Conservation (phyloP, 2,113 vertebrate genomes). For the Vulpes vulpes region DNA sequence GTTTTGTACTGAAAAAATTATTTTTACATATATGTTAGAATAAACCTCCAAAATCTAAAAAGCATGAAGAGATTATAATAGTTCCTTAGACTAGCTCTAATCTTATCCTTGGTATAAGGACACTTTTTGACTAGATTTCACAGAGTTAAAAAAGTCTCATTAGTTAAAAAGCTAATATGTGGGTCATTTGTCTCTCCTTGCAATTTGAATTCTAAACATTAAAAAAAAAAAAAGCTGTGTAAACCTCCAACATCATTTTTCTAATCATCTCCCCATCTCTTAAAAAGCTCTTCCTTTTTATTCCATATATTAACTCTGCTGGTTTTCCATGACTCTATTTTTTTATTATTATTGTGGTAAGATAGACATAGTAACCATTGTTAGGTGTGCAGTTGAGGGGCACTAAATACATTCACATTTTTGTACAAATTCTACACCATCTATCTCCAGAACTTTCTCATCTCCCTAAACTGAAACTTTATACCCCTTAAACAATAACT, state of each 20-base stretch:
- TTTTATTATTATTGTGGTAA: not conserved
- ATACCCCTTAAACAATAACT: not conserved
- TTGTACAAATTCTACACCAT: not conserved
- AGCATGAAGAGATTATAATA: not conserved
- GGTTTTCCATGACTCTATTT: not conserved
- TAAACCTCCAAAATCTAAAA: conserved; percentile 16
- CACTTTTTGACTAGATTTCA: not conserved
- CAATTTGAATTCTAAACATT: not conserved
- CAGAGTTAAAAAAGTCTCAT: not conserved
- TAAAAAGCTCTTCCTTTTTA: not conserved
- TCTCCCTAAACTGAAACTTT: not conserved
- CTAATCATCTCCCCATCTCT: not conserved
- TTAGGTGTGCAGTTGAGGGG: not conserved
- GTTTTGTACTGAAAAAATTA: not conserved
- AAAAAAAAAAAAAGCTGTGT: not conserved
- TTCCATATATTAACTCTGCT: not conserved
- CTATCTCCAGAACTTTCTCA: not conserved
- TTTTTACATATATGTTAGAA: not conserved
- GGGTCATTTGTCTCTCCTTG: not conserved
- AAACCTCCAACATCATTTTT: not conserved
- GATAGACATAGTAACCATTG: not conserved
- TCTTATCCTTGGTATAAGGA: not conserved
- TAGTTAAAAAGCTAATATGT: not conserved
- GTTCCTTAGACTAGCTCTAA: not conserved
- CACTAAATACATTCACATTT: not conserved